Conservation (phyloP, 2,888 invertebrate species). For the Orchesellides sinensis region DNA sequence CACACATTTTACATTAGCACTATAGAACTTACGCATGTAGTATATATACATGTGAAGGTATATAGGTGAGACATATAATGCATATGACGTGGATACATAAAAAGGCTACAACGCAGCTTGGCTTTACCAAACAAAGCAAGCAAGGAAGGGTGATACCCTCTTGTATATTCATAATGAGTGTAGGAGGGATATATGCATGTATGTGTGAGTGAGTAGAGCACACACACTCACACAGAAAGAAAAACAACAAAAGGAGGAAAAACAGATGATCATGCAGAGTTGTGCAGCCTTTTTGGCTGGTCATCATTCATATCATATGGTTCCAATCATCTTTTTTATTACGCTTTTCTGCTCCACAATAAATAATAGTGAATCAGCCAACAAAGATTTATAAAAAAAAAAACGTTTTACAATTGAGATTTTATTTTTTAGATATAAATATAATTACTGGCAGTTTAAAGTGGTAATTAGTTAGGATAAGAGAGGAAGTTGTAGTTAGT, state of each 20-base stretch:
- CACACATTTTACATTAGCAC: no score
- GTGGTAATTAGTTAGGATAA: neutral
- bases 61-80: no score
- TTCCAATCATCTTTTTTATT: neutral
- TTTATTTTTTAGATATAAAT: neutral
- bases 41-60: no score
- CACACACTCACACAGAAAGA: neutral
- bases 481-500: no score
- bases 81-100: no score
- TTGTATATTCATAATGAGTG: no score
- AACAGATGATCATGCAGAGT: slow-evolving; percentile 30
- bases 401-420: neutral
- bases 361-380: neutral
- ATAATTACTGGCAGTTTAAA: neutral
- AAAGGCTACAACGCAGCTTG: no score
- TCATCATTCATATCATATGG: neutral
- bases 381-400: neutral
- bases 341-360: neutral
- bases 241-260: slow-evolving; percentile 1
- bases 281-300: slow-evolving; percentile 28
- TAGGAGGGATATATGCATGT: no score
- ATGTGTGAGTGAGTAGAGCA: no score
- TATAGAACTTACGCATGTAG: no score
- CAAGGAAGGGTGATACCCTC: no score
- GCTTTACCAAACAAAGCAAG: no score